Conservation (phyloP, 2,888 invertebrate species). For the Siphonodentalium dalli region DNA sequence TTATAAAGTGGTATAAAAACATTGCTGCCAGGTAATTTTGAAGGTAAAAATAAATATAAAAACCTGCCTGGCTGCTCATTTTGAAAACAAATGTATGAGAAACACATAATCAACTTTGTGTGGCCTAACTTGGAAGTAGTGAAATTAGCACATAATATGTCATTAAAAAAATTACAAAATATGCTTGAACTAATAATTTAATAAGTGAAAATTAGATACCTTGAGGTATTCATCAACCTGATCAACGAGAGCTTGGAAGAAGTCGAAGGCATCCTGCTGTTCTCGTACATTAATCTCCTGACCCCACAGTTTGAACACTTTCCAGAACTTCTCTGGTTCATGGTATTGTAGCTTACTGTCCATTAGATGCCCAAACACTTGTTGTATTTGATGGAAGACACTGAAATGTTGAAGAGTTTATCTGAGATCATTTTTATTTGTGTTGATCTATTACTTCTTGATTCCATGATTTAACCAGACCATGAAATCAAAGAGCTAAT, state of each 20-base stretch:
- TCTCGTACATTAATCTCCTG: conserved; percentile 69
- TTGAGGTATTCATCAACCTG: conserved; percentile 68
- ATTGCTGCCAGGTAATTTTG: too few species aligned
- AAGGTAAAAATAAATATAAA: too few species aligned
- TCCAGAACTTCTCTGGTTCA: conserved; percentile 68
- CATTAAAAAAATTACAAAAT: too few species aligned
- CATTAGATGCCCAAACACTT: conserved; percentile 68
- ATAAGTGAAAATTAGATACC: too few species aligned
- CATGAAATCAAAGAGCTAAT: too few species aligned
- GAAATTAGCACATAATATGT: too few species aligned
- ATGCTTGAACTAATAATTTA: background rate
- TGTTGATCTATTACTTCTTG: too few species aligned
- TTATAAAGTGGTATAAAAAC: too few species aligned
- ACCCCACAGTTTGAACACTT: conserved; percentile 68
- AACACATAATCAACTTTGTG: too few species aligned
- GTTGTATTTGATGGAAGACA: conserved; percentile 67
- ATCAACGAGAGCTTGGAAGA: conserved; percentile 68
- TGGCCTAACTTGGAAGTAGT: too few species aligned
- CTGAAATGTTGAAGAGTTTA: conserved; percentile 39
- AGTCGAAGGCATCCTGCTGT: conserved; percentile 69
- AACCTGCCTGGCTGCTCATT: background rate
- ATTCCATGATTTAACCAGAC: too few species aligned
- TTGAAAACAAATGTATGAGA: background rate
- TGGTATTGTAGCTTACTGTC: conserved; percentile 68
- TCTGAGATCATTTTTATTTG: too few species aligned